Conservation (phyloP, 2,888 invertebrate genomes). For the Melangyna quadrimaculata region DNA sequence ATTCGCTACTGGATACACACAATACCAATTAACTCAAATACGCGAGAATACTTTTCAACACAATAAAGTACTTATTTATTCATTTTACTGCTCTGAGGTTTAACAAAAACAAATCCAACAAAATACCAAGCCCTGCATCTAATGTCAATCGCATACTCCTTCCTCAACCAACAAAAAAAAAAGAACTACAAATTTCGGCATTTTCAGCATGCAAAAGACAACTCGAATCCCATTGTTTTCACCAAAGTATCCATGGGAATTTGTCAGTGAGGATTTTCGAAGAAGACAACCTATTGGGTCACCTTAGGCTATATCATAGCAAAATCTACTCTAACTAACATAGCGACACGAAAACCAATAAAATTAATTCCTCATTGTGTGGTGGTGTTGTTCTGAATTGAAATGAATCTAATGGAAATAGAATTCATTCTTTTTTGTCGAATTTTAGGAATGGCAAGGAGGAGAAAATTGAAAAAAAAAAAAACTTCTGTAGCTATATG, state of each 20-base stretch:
- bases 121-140: background rate
- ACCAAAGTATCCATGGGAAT: background rate
- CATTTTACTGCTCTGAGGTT: too few species aligned
- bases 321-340: conserved; percentile 12
- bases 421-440: background rate
- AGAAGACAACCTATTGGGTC: background rate
- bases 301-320: background rate
- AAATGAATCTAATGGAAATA: conserved; percentile 23
- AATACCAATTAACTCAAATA: too few species aligned
- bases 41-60: too few species aligned
- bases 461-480: background rate
- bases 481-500: background rate
- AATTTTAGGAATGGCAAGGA: background rate
- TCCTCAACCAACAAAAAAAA: background rate
- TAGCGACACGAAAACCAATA: conserved; percentile 27
- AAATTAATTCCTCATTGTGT: conserved; percentile 29
- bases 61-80: too few species aligned
- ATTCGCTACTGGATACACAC: too few species aligned
- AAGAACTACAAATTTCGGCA: background rate
- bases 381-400: conserved; percentile 18
- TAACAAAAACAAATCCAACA: background rate
- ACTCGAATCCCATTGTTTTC: background rate
- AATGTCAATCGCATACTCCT: background rate
- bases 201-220: background rate
- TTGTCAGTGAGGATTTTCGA: background rate